Evolutionary conservation across 2,888 invertebrate genomes (phyloP).

Genomic region (Anthophora plumipes): DNA sequence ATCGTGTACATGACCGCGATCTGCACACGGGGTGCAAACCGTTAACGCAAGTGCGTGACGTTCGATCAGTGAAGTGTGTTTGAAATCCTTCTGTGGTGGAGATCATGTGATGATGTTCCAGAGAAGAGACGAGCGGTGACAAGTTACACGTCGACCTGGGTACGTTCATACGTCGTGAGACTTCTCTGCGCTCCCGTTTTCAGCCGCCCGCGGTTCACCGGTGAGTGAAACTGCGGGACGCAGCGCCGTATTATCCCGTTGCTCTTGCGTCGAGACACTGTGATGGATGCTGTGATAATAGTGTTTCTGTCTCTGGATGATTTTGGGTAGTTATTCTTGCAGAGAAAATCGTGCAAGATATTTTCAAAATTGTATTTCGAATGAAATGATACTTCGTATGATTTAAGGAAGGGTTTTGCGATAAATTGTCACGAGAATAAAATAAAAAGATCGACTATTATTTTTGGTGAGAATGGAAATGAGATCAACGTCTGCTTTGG

Average conservation of each 20-base stretch:
- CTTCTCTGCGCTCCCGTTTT: constrained; percentile 2
- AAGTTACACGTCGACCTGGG: constrained; percentile 29
- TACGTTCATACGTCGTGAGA: constrained; percentile 53
- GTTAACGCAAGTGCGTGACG: constrained; percentile 24
- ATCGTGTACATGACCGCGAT: constrained; percentile 7
- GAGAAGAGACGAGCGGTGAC: constrained; percentile 2
- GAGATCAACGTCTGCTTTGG: too few species aligned
- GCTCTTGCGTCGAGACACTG: neutral
- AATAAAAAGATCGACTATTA: too few species aligned
- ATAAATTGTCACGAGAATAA: too few species aligned
- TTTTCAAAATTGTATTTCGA: too few species aligned
- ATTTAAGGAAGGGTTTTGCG: too few species aligned
- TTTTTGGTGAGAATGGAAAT: too few species aligned
- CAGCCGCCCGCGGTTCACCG: neutral
- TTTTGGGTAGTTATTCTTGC: neutral
- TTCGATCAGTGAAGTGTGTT: constrained; percentile 28
- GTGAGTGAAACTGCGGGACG: neutral
- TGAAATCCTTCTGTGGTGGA: constrained; percentile 6
- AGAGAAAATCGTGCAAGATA: too few species aligned
- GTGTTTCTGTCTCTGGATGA: neutral
- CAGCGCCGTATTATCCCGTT: neutral
- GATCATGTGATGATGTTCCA: constrained; percentile 38
- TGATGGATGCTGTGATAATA: neutral
- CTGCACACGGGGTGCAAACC: neutral
- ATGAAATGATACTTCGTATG: too few species aligned